Base-by-base conservation (phyloP, 1,140 invertebrate genomes). In the Panulirus ornatus region DNA sequence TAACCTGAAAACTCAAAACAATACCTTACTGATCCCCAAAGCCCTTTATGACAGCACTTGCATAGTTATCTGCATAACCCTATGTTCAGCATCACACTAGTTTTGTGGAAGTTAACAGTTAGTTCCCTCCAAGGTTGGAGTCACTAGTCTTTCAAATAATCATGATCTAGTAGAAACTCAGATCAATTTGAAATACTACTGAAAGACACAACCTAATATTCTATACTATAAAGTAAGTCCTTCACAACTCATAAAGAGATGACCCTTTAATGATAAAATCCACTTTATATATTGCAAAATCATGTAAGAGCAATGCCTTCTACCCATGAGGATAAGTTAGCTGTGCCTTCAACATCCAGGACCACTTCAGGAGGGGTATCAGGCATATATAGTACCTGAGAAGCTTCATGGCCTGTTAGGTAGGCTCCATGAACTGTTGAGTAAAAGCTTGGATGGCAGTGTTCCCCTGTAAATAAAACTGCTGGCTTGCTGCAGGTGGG, bases 361-460 rank as follows among this genome's bases (percentile, higher is more conserved):
- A 96, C 93, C 42, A 95, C 94, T 85, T 95, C 95, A 93, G 91
- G 91, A 22, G 85, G 91, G n/a, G 91, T 88, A 54, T 91, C 91
- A 96, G 96, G 92, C 95, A 93, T 30, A 95, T 94, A 89, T 95
- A 98, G 93, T 40, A 95, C 94, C 93, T 97, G 96, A 19, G 98
- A 97, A 63, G 97, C 97, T 27, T 96, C 96, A 93, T 97, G 95
- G 2, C 98, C 98, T 58, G 96, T 97, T 38, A 99, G 94, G 93
- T 97, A 98, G 5, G 98, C 98, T 14, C 98, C 98, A 93, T 99
- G 98, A 38, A 98, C 98, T 6, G 98, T 99, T 30, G 98, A 98
- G 93, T 98, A 99, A 94, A 98, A 99, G 93, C 96, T 97, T 92
- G 96, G 96, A 94, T 99, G 98, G 3, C 98, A 99, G 91, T 98